A percentile compares a stretch with the other conserved stretches of the same genome.
Conservation (phyloP, 2,888 invertebrate species). For the Drosophila prolongata region DNA sequence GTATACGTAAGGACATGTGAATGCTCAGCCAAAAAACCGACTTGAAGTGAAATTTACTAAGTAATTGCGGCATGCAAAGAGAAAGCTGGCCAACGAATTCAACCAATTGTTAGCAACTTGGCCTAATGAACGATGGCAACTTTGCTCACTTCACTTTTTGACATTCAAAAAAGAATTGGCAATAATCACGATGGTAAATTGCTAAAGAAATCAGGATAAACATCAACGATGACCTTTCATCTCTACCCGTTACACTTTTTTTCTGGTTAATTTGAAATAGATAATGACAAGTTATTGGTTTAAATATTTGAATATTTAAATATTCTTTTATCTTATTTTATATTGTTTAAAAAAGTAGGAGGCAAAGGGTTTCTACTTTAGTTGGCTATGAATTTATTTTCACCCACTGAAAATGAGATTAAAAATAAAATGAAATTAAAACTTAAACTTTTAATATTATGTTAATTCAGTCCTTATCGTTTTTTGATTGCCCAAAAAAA, state of each 20-base stretch:
- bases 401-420: too few relatives aligned
- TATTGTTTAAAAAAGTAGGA: too few relatives aligned
- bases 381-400: too few relatives aligned
- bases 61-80: slow-evolving; percentile 74
- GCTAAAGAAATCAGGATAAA: slow-evolving; percentile 29
- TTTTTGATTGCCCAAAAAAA: background rate
- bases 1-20: slow-evolving; percentile 33
- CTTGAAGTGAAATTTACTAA: slow-evolving; percentile 51
- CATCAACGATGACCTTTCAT: slow-evolving; percentile 36
- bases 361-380: too few relatives aligned
- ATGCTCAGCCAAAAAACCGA: slow-evolving; percentile 25
- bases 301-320: too few relatives aligned
- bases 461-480: background rate
- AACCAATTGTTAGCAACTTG: slow-evolving; percentile 30
- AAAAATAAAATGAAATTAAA: background rate
- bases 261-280: background rate
- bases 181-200: slow-evolving; percentile 43
- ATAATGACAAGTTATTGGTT: too few relatives aligned
- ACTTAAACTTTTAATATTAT: background rate
- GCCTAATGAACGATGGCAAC: slow-evolving; percentile 42
- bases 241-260: background rate
- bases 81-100: slow-evolving; percentile 45
- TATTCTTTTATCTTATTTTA: too few relatives aligned
- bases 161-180: slow-evolving; percentile 29
- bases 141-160: slow-evolving; percentile 27